A percentile compares a stretch with the other conserved stretches of the same genome.
These are phyloP conservation scores for Gastrophysa polygoni DNA, from an alignment of 2,888 invertebrate genomes.

Conservation along the genomic window DNA sequence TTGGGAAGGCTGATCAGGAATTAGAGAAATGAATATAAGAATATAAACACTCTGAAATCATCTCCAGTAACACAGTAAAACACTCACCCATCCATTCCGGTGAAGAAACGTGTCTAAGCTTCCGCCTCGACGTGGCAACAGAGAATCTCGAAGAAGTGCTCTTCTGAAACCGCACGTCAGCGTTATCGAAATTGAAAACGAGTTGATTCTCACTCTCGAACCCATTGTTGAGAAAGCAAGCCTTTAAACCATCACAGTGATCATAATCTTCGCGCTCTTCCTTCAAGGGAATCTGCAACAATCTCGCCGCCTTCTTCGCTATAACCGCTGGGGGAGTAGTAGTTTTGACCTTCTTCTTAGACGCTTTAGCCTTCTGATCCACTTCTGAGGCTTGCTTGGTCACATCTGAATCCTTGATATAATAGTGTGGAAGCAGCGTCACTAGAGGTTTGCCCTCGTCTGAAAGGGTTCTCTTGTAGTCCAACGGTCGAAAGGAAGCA, in stretches of 20 bases:
- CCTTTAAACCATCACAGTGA: background rate
- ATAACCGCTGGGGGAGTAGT: constrained; percentile 60
- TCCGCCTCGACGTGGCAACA: background rate
- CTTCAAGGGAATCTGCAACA: constrained; percentile 62
- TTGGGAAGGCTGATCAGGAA: no score
- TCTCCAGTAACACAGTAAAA: no score
- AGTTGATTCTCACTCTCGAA: background rate
- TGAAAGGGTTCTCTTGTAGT: background rate
- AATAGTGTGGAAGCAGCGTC: background rate
- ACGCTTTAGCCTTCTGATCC: constrained; percentile 27
- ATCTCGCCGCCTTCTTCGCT: constrained; percentile 68
- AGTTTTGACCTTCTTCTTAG: constrained; percentile 40
- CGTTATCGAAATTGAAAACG: background rate
- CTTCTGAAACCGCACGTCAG: background rate
- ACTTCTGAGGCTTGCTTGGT: constrained; percentile 45
- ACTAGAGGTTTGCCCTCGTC: background rate
- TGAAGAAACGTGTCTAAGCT: background rate
- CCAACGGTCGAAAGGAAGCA: background rate
- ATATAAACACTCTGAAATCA: no score
- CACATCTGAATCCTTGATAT: background rate
- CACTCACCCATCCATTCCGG: background rate
- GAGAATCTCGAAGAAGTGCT: background rate
- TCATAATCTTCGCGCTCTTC: constrained; percentile 21
- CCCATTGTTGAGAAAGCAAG: background rate
- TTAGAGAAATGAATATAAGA: no score